Evolutionary conservation across 2,797 vertebrate species (phyloP), one percentile per base, ranked within the genome.

Genomic region (Onychomys arenicola): DNA sequence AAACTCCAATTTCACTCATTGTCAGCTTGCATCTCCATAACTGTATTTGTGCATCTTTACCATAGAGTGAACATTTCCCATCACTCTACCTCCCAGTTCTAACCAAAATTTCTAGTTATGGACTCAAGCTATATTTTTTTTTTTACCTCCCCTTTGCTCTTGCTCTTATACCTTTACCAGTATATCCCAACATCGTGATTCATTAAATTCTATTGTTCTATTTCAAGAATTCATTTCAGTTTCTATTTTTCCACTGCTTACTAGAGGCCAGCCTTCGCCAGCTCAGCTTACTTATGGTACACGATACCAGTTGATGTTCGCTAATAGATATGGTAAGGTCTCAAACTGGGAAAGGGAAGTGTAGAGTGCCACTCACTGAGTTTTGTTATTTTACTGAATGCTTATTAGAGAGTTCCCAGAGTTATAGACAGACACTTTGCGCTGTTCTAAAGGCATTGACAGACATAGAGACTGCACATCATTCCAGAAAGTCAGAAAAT

Each of bases 201-300:
- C 37, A 86, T 76, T 89, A 78, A 82, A 82, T 89, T 75, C 37
- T 76, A 75, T 49, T 8, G 93, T n/a, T 84, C 93, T 75, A 37
- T 75, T 81, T 91, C 55, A 76, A 32, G 29, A 78, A 75, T n/a
- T 91, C 11, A 89, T 23, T 82, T 89, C 65, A 90, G 85, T 13
- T 67, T 86, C 73, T 93, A 69, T 88, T 89, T 90, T 81, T 73
- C 21, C 4, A 65, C 29, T 77, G 37, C 37, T 94, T 91, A 76
- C 57, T 55, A 37, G 37, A 34, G 78, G 37, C 1, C 1, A 83
- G 17, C 25, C 17, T 0, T 83, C 8, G 17, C 5, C 5, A 34
- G 80, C 63, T 91, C 43, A 43, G 19, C 63, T 90, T 76, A 52
- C 27, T 9, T n/a, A n/a, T 25, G 27, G 16, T 2, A 32, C 3